phyloP scores from a whole-genome alignment of 2,888 invertebrate species.

The Microplitis deprimator region DNA sequence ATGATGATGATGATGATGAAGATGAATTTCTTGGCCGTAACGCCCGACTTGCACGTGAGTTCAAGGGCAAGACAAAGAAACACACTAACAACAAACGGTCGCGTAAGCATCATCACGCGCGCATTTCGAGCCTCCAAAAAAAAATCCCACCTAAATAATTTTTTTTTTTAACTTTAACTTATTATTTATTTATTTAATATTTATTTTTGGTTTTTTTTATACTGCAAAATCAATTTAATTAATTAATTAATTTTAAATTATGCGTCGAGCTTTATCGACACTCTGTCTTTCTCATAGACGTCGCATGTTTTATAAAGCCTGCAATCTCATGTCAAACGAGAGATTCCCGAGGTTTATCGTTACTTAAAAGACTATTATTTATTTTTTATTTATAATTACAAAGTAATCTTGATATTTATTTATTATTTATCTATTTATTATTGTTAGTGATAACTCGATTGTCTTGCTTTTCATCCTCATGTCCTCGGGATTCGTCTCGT shows the following conservation, averaged over 20 bases:
- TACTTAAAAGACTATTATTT: constrained; percentile 1
- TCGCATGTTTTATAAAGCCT: constrained; percentile 16
- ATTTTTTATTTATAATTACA: neutral
- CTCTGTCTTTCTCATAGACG: neutral
- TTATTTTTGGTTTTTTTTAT: constrained; percentile 7
- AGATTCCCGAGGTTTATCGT: neutral
- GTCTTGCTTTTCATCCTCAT: constrained; percentile 9
- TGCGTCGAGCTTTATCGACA: constrained; percentile 16
- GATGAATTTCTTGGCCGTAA: constrained; percentile 80
- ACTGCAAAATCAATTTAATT: constrained; percentile 29
- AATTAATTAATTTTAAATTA: constrained; percentile 23
- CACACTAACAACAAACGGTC: constrained; percentile 60
- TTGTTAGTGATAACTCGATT: constrained; percentile 4
- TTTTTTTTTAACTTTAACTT: neutral
- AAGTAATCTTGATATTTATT: constrained; percentile 6
- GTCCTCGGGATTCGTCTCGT: neutral
- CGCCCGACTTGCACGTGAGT: constrained; percentile 88
- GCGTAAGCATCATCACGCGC: constrained; percentile 59
- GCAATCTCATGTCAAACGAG: constrained; percentile 1
- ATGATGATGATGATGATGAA: constrained; percentile 79
- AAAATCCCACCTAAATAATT: constrained; percentile 32
- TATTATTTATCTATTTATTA: constrained; percentile 2
- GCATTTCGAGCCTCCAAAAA: constrained; percentile 53
- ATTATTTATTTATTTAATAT: constrained; percentile 1
- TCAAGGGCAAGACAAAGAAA: constrained; percentile 76